Conservation (phyloP, 2,113 vertebrate genomes). For the Pampusana beccarii region DNA sequence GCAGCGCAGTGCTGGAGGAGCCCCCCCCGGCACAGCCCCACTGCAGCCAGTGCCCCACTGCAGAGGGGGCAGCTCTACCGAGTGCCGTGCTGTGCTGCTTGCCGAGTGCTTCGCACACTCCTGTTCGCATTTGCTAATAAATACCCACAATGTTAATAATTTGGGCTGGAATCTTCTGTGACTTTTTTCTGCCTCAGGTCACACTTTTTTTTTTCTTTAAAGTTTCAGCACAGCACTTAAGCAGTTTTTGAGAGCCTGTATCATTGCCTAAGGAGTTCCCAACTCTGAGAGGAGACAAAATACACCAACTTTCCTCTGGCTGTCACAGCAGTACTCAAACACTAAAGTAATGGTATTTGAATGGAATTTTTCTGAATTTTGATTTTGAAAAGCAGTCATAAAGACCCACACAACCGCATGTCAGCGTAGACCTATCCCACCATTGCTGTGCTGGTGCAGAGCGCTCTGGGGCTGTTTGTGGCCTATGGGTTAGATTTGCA, state of each 20-base stretch:
- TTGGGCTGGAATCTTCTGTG: neutral
- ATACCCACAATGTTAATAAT: neutral
- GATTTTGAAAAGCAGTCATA: neutral
- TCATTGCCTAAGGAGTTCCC: neutral
- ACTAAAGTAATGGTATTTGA: neutral
- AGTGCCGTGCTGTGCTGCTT: accelerated
- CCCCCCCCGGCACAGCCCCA: neutral
- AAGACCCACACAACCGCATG: neutral
- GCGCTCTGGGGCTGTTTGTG: accelerated
- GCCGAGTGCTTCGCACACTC: neutral
- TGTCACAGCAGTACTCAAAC: neutral
- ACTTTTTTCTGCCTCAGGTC: conserved; percentile 16
- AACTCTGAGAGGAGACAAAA: neutral
- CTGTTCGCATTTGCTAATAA: neutral
- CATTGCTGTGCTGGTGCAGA: neutral
- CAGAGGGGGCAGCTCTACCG: accelerated
- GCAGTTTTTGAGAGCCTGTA: conserved; percentile 10
- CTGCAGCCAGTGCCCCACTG: neutral
- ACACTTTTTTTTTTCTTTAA: neutral
- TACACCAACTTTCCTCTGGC: neutral
- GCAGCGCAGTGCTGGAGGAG: neutral
- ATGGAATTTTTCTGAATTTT: neutral
- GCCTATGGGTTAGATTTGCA: neutral
- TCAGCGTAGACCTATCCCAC: neutral
- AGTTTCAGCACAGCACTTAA: conserved; percentile 9